These are phyloP conservation scores for Cerceris rybyensis DNA, from an alignment of 2,888 invertebrate species.

Conservation along the genomic window DNA sequence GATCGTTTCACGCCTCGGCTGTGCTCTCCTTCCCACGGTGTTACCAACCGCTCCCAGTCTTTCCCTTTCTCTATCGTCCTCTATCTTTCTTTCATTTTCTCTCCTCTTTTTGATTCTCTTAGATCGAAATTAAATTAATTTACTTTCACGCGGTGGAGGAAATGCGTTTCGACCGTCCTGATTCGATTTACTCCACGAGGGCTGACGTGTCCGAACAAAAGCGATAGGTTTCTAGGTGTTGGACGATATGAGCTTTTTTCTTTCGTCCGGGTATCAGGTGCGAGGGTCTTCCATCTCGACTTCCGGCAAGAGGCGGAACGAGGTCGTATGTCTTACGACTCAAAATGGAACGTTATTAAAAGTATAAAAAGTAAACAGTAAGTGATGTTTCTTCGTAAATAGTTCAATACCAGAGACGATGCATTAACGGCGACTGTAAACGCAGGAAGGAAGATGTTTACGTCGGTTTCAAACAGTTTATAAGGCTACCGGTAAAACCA, in stretches of 20 bases:
- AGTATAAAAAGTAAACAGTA: too few species aligned
- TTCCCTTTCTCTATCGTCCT: conserved; percentile 5
- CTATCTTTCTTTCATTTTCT: background rate
- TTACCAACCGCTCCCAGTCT: conserved; percentile 1
- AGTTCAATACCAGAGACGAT: conserved; percentile 1
- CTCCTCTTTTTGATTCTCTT: conserved; percentile 22
- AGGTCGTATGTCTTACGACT: too few species aligned
- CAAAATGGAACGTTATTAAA: too few species aligned
- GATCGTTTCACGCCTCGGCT: conserved; percentile 57
- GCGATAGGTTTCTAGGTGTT: background rate
- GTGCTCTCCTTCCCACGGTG: conserved; percentile 39
- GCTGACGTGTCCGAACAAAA: conserved; percentile 9
- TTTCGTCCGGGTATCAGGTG: background rate
- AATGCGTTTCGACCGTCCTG: background rate
- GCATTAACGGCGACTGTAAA: background rate
- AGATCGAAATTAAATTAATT: conserved; percentile 35
- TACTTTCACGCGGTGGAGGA: conserved; percentile 9
- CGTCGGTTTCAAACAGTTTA: background rate
- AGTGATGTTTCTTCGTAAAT: background rate
- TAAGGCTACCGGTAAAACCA: background rate
- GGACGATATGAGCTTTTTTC: background rate
- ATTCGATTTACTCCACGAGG: conserved; percentile 13
- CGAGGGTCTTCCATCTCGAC: too few species aligned
- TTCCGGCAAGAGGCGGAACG: too few species aligned
- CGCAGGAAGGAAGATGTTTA: background rate